phyloP scores from a whole-genome alignment of 2,797 vertebrate genomes.

The Siniperca obscura region DNA sequence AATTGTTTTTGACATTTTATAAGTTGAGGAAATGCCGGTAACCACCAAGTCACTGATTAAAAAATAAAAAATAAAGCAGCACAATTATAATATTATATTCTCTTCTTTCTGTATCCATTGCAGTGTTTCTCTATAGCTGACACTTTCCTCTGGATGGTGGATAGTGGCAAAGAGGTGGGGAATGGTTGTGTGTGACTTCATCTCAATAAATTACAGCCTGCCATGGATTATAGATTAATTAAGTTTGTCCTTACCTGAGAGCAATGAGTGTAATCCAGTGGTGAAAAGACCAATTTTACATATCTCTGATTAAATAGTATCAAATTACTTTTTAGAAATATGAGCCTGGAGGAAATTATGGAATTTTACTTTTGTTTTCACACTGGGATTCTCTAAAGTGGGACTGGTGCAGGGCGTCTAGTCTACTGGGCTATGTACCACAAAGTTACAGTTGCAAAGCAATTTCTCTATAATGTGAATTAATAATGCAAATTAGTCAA shows the following conservation, averaged over 20 bases:
- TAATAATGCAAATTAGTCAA: conserved; percentile 13
- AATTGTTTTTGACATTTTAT: not conserved
- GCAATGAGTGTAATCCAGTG: conserved; percentile 54
- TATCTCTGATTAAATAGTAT: conserved; percentile 71
- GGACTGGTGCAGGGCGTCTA: not conserved
- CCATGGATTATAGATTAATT: conserved; percentile 70
- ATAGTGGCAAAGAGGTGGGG: conserved; percentile 40
- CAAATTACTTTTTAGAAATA: conserved; percentile 65
- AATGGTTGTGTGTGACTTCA: conserved; percentile 48
- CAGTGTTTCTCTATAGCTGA: conserved; percentile 10
- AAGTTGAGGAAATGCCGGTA: not conserved
- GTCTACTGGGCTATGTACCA: conserved; percentile 10
- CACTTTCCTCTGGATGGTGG: conserved; percentile 38
- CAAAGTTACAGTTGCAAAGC: conserved; percentile 39
- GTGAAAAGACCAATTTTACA: conserved; percentile 65
- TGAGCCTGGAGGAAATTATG: conserved; percentile 43
- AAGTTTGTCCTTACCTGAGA: conserved; percentile 72
- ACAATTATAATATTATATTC: conserved; percentile 6
- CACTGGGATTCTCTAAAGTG: conserved; percentile 15
- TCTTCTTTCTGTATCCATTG: not conserved
- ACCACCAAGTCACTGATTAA: conserved; percentile 15
- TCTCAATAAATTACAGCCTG: conserved; percentile 65
- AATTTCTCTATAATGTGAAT: conserved; percentile 22
- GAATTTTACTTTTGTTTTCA: conserved; percentile 37
- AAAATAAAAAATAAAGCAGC: conserved; percentile 7